Evolutionary conservation across 64 coral and sea anemone species (phyloP).

Genomic region (Anthopleura sola): DNA sequence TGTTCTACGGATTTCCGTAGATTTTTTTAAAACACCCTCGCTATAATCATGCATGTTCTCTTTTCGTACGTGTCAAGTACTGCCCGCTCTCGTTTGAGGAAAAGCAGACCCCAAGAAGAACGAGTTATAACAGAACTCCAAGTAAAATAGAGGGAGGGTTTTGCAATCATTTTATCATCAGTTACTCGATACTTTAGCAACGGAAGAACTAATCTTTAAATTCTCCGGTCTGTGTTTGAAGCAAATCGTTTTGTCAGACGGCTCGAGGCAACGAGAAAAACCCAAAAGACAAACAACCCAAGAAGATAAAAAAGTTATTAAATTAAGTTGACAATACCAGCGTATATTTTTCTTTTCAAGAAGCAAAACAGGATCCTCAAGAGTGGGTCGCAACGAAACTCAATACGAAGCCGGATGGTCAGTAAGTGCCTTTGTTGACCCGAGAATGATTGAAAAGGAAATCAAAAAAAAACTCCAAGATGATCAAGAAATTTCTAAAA

Average conservation of each 20-base stretch:
- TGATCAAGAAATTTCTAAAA: conserved; percentile 8
- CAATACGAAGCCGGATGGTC: neutral
- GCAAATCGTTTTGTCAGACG: conserved; percentile 16
- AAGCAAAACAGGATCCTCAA: conserved; percentile 11
- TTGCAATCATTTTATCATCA: conserved; percentile 9
- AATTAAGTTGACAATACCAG: conserved; percentile 7
- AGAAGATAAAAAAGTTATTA: conserved; percentile 17
- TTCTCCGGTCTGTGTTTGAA: neutral
- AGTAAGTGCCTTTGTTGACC: conserved; percentile 28
- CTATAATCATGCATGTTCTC: neutral
- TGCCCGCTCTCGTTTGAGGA: neutral
- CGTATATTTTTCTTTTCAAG: conserved; percentile 18
- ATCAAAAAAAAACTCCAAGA: neutral
- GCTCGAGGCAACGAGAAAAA: neutral
- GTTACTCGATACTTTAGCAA: neutral
- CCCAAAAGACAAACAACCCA: neutral
- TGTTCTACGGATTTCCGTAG: neutral
- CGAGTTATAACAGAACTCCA: neutral
- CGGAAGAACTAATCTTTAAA: neutral
- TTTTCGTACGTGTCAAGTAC: neutral
- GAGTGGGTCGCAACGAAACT: neutral
- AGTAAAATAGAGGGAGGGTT: neutral
- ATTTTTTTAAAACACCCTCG: neutral
- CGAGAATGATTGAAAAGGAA: conserved; percentile 18
- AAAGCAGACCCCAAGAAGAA: neutral